phyloP scores from a whole-genome alignment of 2,888 invertebrate species.

The Frankliniella fusca region DNA sequence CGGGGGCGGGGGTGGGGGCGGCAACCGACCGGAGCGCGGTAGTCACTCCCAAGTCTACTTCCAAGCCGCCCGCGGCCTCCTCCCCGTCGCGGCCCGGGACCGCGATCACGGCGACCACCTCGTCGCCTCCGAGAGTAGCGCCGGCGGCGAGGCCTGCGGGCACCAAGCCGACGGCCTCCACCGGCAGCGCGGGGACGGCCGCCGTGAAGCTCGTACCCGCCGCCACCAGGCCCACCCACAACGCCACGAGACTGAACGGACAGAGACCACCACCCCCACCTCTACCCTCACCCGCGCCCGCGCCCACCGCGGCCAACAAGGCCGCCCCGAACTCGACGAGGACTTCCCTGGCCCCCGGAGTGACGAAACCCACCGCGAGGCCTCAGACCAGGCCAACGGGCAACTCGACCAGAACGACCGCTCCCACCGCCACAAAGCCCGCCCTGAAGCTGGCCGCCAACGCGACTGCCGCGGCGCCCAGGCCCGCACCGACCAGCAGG shows the following conservation, averaged over 20 bases:
- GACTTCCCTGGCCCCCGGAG: background rate
- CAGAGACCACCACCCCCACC: background rate
- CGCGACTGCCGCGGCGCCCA: background rate
- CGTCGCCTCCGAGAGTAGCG: background rate
- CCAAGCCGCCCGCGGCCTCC: background rate
- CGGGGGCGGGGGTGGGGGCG: background rate
- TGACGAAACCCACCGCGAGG: background rate
- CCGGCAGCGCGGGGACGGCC: background rate
- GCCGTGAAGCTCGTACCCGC: background rate
- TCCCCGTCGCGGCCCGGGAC: background rate
- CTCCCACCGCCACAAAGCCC: background rate
- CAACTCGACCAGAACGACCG: background rate
- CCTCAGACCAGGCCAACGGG: background rate
- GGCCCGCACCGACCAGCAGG: background rate
- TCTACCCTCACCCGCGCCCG: background rate
- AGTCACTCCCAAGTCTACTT: background rate
- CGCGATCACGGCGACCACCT: background rate
- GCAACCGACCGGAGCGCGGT: background rate
- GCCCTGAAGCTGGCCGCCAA: background rate
- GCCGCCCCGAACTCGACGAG: background rate
- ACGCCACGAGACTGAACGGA: background rate
- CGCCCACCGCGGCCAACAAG: background rate
- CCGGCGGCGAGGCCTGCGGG: background rate
- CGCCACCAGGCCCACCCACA: background rate
- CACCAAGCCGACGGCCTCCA: background rate